Evolutionary conservation across 37 sponge, comb jelly and placozoan genomes (phyloP).

Genomic region (Crambe crambe): DNA sequence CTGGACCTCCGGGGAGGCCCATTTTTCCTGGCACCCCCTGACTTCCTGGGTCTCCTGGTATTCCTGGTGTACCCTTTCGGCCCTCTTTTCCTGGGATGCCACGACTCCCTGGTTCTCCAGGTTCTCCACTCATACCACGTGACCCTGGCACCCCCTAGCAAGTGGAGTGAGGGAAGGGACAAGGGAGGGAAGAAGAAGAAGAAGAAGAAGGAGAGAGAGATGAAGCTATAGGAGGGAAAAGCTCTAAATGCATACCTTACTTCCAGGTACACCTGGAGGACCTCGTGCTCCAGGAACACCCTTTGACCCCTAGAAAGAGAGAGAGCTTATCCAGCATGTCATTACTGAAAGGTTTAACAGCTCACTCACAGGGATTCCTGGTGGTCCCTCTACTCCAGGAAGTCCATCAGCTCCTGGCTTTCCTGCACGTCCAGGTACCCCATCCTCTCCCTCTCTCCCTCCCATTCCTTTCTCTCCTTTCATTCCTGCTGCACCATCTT

Average conservation of each 20-base stretch:
- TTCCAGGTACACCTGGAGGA: neutral
- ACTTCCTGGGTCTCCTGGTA: conserved; percentile 13
- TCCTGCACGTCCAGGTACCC: conserved; percentile 6
- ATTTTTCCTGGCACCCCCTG: conserved; percentile 24
- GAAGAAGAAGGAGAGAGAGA: neutral
- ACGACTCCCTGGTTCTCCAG: neutral
- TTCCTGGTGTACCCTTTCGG: neutral
- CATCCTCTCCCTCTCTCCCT: conserved; percentile 4
- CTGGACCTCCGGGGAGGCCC: conserved; percentile 18
- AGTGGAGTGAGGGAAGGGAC: neutral
- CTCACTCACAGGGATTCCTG: conserved; percentile 15
- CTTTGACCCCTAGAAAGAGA: conserved; percentile 7
- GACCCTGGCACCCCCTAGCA: conserved; percentile 9
- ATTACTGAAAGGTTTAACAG: neutral
- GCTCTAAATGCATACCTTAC: neutral
- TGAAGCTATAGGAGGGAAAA: neutral
- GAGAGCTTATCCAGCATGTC: neutral
- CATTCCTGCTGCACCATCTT: neutral
- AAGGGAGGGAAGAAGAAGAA: neutral
- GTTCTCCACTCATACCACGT: conserved; percentile 4
- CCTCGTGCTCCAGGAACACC: conserved; percentile 10
- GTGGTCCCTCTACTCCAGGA: conserved; percentile 1
- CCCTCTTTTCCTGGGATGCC: conserved; percentile 21
- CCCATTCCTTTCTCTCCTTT: neutral
- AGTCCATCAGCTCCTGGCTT: conserved; percentile 16